Base-by-base conservation (phyloP, 2,113 vertebrate species). In the Stigmatopora argus region DNA sequence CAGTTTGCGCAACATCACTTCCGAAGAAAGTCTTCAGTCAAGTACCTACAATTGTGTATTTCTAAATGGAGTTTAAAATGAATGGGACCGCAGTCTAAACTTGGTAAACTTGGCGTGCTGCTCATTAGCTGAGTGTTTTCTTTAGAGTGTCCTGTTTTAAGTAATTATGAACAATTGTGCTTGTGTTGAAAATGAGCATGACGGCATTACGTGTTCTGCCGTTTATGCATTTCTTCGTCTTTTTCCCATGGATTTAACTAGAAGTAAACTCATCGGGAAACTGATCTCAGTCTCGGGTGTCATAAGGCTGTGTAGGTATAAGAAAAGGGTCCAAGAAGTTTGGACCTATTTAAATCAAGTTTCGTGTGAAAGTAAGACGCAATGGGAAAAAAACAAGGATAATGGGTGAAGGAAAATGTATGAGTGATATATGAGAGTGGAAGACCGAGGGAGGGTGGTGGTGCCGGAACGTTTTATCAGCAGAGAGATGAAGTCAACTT, bases 401-500 rank as follows among this genome's bases (percentile, higher is more conserved):
- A 73, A 72, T 79, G 73, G 49, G 48, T 62, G 66, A 34, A 38
- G 59, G 79, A 78, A 78, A 78, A 77, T 78, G 72, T 66, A 81
- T 78, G 84, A 85, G 72, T 85, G 78, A 88, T 77, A 77, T 83
- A 85, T 69, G 66, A 81, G 82, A 82, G 80, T 60, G 78, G 66
- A 62, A 72, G 62, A 78, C 72, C 77, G 79, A 75, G 38, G n/a
- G 49, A 65, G 63, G n/a, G 72, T 41, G 38, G 38, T 41, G 78
- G 79, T 31, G 26, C 26, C 26, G 79, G 21, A 38, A n/a, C 13
- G 19, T n/a, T 87, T 88, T 88, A 90, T 83, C 85, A 90, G 80
- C 86, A 81, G 82, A 87, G 84, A 89, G 89, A 90, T 92, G 87
- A 91, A 91, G 89, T 88, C 87, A 87, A 87, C 83, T 88, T 90